Percentiles rank a stretch among this genome's conserved stretches.
phyloP scores from a whole-genome alignment of 2,888 invertebrate genomes.

The Xestobium rufovillosum region DNA sequence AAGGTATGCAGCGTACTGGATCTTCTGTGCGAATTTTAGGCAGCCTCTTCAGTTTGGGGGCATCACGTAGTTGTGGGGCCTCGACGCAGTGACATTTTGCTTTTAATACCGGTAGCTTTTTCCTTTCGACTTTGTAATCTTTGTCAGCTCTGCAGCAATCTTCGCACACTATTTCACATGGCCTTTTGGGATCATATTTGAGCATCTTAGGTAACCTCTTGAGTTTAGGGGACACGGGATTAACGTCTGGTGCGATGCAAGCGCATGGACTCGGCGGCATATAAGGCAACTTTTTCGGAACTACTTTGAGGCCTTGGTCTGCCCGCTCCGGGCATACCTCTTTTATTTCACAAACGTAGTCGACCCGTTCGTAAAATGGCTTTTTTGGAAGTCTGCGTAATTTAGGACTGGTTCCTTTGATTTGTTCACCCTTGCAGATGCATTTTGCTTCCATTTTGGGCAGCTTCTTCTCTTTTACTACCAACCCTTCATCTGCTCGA shows the following conservation, averaged over 20 bases:
- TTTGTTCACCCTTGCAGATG: neutral
- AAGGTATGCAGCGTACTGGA: too few species aligned
- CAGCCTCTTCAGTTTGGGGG: conserved; percentile 8
- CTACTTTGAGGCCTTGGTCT: too few species aligned
- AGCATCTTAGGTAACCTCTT: conserved; percentile 31
- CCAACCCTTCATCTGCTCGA: conserved; percentile 20
- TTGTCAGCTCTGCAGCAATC: too few species aligned
- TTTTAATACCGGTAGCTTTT: too few species aligned
- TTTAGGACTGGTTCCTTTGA: neutral
- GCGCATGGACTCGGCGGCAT: neutral
- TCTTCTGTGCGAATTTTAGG: too few species aligned
- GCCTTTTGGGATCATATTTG: too few species aligned
- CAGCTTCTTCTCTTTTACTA: conserved; percentile 13
- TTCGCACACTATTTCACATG: too few species aligned
- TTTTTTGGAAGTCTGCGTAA: neutral
- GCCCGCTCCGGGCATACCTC: too few species aligned
- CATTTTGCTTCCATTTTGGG: neutral
- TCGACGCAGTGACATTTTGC: conserved; percentile 28
- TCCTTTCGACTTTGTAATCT: neutral
- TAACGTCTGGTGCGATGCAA: neutral
- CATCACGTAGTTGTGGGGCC: conserved; percentile 21
- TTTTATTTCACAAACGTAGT: too few species aligned
- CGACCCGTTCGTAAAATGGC: neutral
- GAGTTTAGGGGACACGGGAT: conserved; percentile 47
- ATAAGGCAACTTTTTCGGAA: too few species aligned